Conservation (phyloP, 2,113 vertebrate species). For the Dermatemys mawii region DNA sequence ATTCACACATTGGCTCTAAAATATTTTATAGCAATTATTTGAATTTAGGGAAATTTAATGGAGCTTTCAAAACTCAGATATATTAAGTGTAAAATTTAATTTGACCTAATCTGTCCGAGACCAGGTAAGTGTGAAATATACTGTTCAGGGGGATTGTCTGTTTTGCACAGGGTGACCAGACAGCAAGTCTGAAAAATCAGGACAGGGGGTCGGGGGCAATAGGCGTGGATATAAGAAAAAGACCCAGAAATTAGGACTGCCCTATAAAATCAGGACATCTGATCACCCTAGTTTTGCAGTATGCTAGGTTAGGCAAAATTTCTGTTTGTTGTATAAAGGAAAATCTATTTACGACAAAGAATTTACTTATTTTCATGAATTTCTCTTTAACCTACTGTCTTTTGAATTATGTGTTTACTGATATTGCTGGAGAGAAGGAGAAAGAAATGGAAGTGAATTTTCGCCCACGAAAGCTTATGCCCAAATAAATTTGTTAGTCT, state of each 20-base stretch:
- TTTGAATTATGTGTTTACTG: background rate
- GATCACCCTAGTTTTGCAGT: too few species aligned
- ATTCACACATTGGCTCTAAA: conserved; percentile 40
- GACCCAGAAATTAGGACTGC: too few species aligned
- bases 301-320: background rate
- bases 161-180: too few species aligned
- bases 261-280: too few species aligned
- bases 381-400: background rate
- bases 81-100: conserved; percentile 31
- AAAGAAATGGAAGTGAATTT: background rate
- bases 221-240: too few species aligned
- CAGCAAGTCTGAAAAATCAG: too few species aligned
- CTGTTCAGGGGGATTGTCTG: conserved; percentile 44
- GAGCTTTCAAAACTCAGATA: conserved; percentile 63
- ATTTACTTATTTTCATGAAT: background rate
- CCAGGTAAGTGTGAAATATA: conserved; percentile 58
- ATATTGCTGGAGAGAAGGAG: background rate
- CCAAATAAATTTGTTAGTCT: too few species aligned
- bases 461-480: too few species aligned
- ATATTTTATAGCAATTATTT: conserved; percentile 48
- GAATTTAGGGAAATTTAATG: conserved; percentile 18
- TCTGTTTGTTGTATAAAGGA: conserved; percentile 11
- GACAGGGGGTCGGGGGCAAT: too few species aligned
- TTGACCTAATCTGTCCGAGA: conserved; percentile 61
- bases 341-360: background rate